Percentiles rank a stretch among this genome's conserved stretches.
Conservation (phyloP, 2,797 vertebrate genomes). For the Sphaeramia orbicularis region DNA sequence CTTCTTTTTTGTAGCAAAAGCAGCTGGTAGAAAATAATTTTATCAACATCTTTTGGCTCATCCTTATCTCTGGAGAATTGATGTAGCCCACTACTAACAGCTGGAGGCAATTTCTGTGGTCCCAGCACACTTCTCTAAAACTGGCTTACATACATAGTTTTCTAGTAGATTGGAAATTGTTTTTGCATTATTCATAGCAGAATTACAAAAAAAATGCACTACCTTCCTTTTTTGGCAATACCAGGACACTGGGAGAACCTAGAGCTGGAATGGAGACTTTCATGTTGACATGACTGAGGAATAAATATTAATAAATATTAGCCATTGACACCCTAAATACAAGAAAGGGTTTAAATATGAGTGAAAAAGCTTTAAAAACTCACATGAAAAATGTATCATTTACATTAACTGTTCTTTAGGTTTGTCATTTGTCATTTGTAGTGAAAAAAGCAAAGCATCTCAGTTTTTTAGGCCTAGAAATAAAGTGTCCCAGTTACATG, state of each 20-base stretch:
- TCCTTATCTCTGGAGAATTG: not conserved
- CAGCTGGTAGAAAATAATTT: not conserved
- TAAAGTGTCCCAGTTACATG: not conserved
- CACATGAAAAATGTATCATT: no score
- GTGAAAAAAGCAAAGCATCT: no score
- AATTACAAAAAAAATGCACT: conserved; percentile 41
- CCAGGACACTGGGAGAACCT: conserved; percentile 85
- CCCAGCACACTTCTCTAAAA: not conserved
- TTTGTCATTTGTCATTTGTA: no score
- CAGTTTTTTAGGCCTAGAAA: no score
- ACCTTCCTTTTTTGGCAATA: conserved; percentile 86
- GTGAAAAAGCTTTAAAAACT: no score
- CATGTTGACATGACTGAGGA: conserved; percentile 89
- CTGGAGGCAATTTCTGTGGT: not conserved
- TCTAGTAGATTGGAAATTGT: not conserved
- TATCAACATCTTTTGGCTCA: not conserved
- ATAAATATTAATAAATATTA: conserved; percentile 9
- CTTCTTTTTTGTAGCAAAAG: not conserved
- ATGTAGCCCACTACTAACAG: not conserved
- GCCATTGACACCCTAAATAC: not conserved
- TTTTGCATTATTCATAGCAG: not conserved
- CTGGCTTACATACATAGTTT: not conserved
- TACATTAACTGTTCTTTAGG: no score
- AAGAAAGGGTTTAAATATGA: no score
- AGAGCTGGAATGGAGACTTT: conserved; percentile 87